Percentiles rank a stretch among this genome's conserved stretches.
phyloP scores from a whole-genome alignment of 2,888 invertebrate species.

The Hemaris fuciformis region DNA sequence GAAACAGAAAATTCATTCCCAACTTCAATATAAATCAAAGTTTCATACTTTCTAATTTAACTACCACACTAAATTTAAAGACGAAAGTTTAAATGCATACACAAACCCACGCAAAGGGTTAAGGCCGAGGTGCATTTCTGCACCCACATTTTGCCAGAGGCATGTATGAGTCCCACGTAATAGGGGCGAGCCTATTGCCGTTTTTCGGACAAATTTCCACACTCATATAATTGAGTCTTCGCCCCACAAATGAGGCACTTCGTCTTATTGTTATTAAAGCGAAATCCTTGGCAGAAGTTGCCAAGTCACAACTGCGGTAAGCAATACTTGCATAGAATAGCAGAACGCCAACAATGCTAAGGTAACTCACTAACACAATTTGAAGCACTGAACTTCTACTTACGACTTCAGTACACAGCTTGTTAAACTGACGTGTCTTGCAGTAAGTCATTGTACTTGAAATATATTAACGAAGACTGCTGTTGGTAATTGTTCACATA shows the following conservation, averaged over 20 bases:
- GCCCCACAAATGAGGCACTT: neutral
- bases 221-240: too few relatives aligned
- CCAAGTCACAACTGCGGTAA: neutral
- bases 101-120: too few relatives aligned
- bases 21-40: too few relatives aligned
- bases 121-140: too few relatives aligned
- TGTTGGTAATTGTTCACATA: neutral
- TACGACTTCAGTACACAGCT: neutral
- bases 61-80: too few relatives aligned
- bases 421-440: neutral
- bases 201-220: too few relatives aligned
- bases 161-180: too few relatives aligned
- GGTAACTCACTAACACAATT: neutral
- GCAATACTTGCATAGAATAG: neutral
- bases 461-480: neutral
- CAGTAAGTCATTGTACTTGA: neutral
- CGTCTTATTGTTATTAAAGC: neutral
- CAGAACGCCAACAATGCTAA: neutral
- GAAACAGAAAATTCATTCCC: too few relatives aligned
- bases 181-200: too few relatives aligned
- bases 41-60: too few relatives aligned
- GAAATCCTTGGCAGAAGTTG: neutral
- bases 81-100: too few relatives aligned
- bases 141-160: too few relatives aligned
- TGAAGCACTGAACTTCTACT: neutral